phyloP scores from a whole-genome alignment of 2,888 invertebrate species.

The Eledone cirrhosa region DNA sequence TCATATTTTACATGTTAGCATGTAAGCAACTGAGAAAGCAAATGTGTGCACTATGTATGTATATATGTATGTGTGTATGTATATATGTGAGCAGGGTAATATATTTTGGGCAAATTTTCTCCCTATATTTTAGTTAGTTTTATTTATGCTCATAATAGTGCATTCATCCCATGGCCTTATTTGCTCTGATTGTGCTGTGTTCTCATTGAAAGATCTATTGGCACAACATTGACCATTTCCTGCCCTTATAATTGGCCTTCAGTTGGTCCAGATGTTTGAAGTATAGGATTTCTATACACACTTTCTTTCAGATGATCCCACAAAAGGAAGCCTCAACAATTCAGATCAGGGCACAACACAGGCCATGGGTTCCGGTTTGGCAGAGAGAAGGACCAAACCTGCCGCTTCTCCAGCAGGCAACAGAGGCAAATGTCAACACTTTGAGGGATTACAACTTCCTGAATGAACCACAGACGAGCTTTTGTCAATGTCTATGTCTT shows the following conservation, averaged over 20 bases:
- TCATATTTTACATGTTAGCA: no score
- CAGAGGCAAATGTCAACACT: slow-evolving; percentile 22
- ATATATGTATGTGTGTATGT: no score
- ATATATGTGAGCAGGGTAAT: no score
- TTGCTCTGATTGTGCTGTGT: slow-evolving; percentile 23
- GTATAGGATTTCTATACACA: slow-evolving; percentile 27
- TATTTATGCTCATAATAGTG: no score
- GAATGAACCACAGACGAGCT: slow-evolving; percentile 17
- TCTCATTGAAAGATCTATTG: neutral
- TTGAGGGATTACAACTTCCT: slow-evolving; percentile 24
- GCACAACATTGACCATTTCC: neutral
- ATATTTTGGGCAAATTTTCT: no score
- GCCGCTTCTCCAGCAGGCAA: slow-evolving; percentile 23
- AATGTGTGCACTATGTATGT: no score
- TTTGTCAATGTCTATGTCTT: slow-evolving; percentile 24
- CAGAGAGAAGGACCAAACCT: slow-evolving; percentile 21
- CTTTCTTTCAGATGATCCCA: slow-evolving; percentile 23
- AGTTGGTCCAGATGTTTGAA: slow-evolving; percentile 27
- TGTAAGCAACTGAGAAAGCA: no score
- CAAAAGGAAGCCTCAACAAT: neutral
- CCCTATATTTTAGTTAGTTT: no score
- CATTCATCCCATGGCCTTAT: slow-evolving; percentile 15
- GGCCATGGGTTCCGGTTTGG: slow-evolving; percentile 13
- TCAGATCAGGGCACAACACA: slow-evolving; percentile 24
- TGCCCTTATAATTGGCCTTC: slow-evolving; percentile 13